Evolutionary conservation across 2,797 vertebrate species (phyloP), one percentile per base, ranked within the genome.

Genomic region (Chiroxiphia lanceolata): DNA sequence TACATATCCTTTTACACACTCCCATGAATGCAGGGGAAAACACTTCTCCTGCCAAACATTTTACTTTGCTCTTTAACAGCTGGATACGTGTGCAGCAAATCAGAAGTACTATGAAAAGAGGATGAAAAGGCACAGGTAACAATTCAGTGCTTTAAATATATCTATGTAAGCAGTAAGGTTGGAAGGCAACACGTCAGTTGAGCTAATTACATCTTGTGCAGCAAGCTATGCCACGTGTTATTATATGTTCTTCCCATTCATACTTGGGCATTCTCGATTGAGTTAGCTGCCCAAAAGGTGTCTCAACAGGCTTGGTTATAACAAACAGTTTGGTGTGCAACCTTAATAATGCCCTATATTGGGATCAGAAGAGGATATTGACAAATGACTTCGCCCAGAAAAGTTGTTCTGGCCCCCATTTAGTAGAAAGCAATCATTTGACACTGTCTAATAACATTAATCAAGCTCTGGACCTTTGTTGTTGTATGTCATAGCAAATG

Each of bases 381-480:
- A 89, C 90, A 94, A 89, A 87, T 71, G 13, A 96, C 88, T 96
- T 84, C 0, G 1, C 36, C 40, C 78, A 87, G 64, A 53, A 95
- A 93, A 96, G 87, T 68, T 93, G 86, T 87, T 51, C 50, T 87
- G 85, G 63, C 19, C 25, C 61, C 27, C 15, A 25, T 7, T 89
- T 83, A 83, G 51, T 13, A 61, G 45, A 75, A 91, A 64, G 64
- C n/a, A 84, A 84, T 71, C 25, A 85, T 93, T 50, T 87, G 77
- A 74, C 85, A 63, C 71, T 48, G 83, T 65, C 91, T 90, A 82
- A 83, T 50, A 56, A 81, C 80, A 74, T 84, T 81, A 72, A 94
- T 85, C 89, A 95, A 93, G 90, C 81, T 56, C 57, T 63, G 81
- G 91, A 89, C 65, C 76, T 95, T 83, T 93, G 74, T 86, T 80